Base-by-base conservation (phyloP, 2,888 invertebrate genomes). In the Nymphalis urticae region DNA sequence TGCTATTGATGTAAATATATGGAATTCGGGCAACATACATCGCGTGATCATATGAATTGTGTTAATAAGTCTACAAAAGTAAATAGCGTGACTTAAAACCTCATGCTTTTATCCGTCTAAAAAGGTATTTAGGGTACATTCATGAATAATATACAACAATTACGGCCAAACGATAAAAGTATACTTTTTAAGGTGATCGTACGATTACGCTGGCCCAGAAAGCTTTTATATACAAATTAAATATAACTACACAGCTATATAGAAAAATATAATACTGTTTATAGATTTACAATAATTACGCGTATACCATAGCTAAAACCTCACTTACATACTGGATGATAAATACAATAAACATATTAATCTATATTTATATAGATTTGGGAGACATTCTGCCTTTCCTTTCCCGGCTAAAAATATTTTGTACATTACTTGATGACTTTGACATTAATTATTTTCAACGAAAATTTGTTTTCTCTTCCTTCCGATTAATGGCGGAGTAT, bases 1-100 rank as follows among this genome's bases (percentile, higher is more conserved):
- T 50, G 36, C 51, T 51, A 36, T 60, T 16, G 36, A 21, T 21
- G 21, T 51, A 64, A 65, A 66, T 59, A 48, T 21, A 62, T 47
- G 56, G 65, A 51, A 72, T 68, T 68, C 63, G 8, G 17, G 21
- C 36, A 62, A 67, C 71, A 66, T 72, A 75, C 76, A 77, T 82
- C 82, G 85, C 84, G 82, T 83, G 83, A 73, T 76, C 64, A 74
- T 72, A 74, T 77, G 76, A 79, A 87, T 85, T 85, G 80, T 86
- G 81, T 75, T 77, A 84, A 77, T 82, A 80, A 83, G 83, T 82
- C 80, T 64, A 69, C 50, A 64, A 62, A 80, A 82, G 80, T 72
- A 76, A 77, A 79, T 87, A 77, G 81, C 88, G 83, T 85, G 85
- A 79, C 77, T 77, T 71, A 76, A 58, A 77, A 75, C 75, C 79